Percentiles rank a stretch among this genome's conserved stretches.
Evolutionary conservation across 2,888 invertebrate genomes (phyloP).

Genomic region (Eristalis pertinax): DNA sequence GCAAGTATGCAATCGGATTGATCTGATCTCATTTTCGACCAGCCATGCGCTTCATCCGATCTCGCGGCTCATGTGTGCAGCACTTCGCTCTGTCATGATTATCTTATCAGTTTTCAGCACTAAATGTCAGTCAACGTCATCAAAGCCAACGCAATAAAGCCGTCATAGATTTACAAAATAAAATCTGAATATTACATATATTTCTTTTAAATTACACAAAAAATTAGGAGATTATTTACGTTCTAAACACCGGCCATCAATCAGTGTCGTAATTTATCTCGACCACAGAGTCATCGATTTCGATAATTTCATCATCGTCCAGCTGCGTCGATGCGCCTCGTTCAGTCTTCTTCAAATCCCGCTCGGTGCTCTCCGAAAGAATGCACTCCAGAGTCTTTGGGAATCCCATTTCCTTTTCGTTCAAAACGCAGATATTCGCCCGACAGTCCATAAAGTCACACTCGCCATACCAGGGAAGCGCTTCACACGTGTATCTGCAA

Average conservation of each 20-base stretch:
- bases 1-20: no score
- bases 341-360: background rate
- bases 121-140: no score
- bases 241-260: background rate
- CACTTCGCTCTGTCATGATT: no score
- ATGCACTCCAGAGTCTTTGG: conserved; percentile 53
- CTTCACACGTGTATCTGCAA: conserved; percentile 42
- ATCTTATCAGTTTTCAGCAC: no score
- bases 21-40: no score
- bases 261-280: conserved; percentile 46
- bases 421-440: conserved; percentile 65
- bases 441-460: conserved; percentile 68
- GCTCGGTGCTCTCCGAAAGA: conserved; percentile 28
- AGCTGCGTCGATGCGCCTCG: background rate
- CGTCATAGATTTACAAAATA: background rate
- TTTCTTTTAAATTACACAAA: no score
- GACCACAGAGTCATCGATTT: conserved; percentile 58
- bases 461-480: conserved; percentile 61
- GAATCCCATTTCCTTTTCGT: conserved; percentile 53
- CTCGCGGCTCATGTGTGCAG: no score
- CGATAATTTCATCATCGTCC: conserved; percentile 40
- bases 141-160: no score
- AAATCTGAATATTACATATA: background rate
- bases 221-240: no score
- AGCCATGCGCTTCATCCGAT: no score